Evolutionary conservation across 2,797 vertebrate genomes (phyloP).

Genomic region (Gymnocypris eckloni): DNA sequence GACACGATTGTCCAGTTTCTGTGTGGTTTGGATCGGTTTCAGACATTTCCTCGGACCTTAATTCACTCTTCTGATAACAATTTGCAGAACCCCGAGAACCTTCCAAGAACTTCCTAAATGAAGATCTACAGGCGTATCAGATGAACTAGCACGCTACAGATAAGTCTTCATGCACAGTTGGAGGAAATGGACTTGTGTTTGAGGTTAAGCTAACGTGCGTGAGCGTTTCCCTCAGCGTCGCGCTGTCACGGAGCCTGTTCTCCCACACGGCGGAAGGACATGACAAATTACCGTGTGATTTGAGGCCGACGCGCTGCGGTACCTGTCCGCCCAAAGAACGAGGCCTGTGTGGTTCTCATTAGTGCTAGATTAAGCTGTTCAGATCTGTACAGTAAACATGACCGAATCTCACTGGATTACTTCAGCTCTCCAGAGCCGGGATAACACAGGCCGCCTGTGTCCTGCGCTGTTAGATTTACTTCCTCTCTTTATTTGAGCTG

Average conservation of each 20-base stretch:
- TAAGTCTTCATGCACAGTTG: constrained; percentile 19
- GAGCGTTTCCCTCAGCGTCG: background rate
- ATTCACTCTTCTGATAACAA: constrained; percentile 37
- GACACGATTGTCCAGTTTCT: background rate
- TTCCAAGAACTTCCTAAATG: constrained; percentile 21
- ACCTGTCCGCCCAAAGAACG: constrained; percentile 17
- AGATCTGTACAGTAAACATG: constrained; percentile 65
- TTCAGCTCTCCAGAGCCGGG: constrained; percentile 64
- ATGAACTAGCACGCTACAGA: constrained; percentile 30
- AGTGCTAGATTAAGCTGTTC: constrained; percentile 71
- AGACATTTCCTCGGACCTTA: background rate
- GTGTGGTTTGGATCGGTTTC: constrained; percentile 6
- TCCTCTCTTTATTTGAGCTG: constrained; percentile 66
- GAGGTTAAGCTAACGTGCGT: constrained; percentile 50
- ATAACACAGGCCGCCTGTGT: constrained; percentile 67
- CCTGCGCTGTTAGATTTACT: constrained; percentile 62
- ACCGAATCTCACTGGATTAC: constrained; percentile 71
- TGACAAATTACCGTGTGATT: constrained; percentile 51
- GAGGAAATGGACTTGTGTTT: constrained; percentile 15
- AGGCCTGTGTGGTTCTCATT: constrained; percentile 73
- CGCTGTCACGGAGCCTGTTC: background rate
- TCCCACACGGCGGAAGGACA: constrained; percentile 45
- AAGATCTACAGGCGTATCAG: constrained; percentile 41
- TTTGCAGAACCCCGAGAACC: constrained; percentile 17
- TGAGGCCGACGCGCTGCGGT: constrained; percentile 32